Evolutionary conservation across 2,888 invertebrate species (phyloP).

Genomic region (Fragum fragum): DNA sequence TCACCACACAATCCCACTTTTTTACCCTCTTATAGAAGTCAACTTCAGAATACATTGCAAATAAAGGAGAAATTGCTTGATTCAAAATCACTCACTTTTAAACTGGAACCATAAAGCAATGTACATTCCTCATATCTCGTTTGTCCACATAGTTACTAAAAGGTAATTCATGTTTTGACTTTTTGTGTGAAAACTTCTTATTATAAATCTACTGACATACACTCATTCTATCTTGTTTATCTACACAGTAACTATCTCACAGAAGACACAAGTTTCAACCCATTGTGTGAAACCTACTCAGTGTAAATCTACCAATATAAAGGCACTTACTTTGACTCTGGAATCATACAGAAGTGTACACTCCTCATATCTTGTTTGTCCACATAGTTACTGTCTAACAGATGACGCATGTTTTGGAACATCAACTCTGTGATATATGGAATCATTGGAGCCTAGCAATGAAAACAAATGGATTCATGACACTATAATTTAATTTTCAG

Average conservation of each 20-base stretch:
- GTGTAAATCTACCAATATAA: too few species aligned
- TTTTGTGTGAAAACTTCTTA: too few species aligned
- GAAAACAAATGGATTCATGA: not conserved
- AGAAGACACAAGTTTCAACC: too few species aligned
- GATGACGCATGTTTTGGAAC: slow-evolving; percentile 94
- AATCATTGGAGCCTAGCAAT: slow-evolving; percentile 94
- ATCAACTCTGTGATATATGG: slow-evolving; percentile 98
- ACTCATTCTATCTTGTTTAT: too few species aligned
- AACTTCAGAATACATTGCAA: too few species aligned
- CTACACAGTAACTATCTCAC: too few species aligned
- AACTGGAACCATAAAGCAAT: slow-evolving; percentile 96
- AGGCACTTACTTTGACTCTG: slow-evolving; percentile 89
- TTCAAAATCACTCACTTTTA: slow-evolving; percentile 85
- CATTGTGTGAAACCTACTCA: too few species aligned
- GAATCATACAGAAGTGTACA: slow-evolving; percentile 97
- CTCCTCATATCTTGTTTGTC: slow-evolving; percentile 88
- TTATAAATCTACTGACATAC: too few species aligned
- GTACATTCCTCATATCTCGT: slow-evolving; percentile 91
- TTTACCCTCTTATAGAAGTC: too few species aligned
- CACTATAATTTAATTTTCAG: too few species aligned
- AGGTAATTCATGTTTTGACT: slow-evolving; percentile 93
- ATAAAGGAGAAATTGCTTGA: too few species aligned
- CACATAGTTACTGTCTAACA: slow-evolving; percentile 87
- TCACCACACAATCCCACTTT: too few species aligned
- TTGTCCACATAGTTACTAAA: slow-evolving; percentile 85